Base-by-base conservation (phyloP, 2,888 invertebrate genomes). In the Drosophila paranaensis region DNA sequence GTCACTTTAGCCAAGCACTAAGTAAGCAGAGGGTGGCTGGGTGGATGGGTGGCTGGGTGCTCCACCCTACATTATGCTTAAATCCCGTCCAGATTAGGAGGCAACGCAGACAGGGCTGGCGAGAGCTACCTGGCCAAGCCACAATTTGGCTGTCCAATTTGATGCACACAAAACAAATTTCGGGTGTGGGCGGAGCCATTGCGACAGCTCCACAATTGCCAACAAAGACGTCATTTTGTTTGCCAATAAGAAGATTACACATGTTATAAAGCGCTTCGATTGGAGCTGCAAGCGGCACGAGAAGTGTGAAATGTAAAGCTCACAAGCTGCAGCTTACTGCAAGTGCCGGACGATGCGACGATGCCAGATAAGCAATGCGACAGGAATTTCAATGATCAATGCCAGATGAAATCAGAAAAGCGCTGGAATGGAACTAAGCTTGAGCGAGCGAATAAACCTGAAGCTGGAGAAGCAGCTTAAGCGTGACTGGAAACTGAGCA, bases 141-240 rank as follows among this genome's bases (percentile, higher is more conserved):
- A 77, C 81, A 80, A 74, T 80, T 86, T 86, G 74, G 66, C 74
- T 86, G 79, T 87, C 81, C 87, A 87, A 82, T 83, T 83, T 78
- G 81, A 81, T 62, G 71, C 75, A 75, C 81, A 81, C 78, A 81
- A 83, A 81, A 83, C 84, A 81, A 86, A 81, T 78, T 83, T 64
- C 60, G 62, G 60, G 13, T 51, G 48, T 20, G 45, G 45, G 40
- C n/a, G 71, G 8, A 55, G 46, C n/a, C 30, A 42, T 9, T 45
- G 14, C 33, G 53, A 61, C 71, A 65, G 53, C 60, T 67, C 60
- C 63, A 55, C 43, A 43, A 73, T 64, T 73, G 74, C 57, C 61
- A 74, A 68, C 61, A 65, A 79, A 79, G 71, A 64, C 74, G 79
- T 58, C 77, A 79, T 79, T 77, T 74, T 77, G 76, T 78, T 74